phyloP scores from a whole-genome alignment of 2,797 vertebrate species.

The Xiphophorus birchmanni region DNA sequence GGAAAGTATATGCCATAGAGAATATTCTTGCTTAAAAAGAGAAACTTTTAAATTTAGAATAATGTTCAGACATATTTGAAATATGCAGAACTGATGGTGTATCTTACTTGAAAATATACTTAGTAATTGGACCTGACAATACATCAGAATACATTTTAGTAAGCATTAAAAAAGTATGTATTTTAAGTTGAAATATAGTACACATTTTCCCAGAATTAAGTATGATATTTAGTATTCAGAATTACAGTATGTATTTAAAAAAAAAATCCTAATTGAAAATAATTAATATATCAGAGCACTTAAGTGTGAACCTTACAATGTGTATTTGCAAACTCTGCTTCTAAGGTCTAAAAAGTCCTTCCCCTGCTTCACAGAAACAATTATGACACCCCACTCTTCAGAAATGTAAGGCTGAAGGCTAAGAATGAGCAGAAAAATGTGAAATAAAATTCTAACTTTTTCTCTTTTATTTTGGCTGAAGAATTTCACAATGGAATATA shows the following conservation, averaged over 20 bases:
- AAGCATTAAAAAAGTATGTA: background rate
- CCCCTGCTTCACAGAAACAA: background rate
- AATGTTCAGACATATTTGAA: background rate
- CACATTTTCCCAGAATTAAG: background rate
- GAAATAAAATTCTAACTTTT: background rate
- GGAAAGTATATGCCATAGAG: background rate
- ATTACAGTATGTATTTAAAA: background rate
- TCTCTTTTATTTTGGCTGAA: background rate
- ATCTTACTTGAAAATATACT: background rate
- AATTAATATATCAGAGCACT: background rate
- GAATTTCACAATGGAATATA: background rate
- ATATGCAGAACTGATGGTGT: background rate
- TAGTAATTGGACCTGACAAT: background rate
- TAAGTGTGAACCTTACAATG: background rate
- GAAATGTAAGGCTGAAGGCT: background rate
- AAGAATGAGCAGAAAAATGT: background rate
- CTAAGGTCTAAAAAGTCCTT: background rate
- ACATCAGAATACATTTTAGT: background rate
- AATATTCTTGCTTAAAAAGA: background rate
- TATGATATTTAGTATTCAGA: background rate
- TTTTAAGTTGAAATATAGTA: background rate
- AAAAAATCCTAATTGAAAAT: background rate
- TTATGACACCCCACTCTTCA: background rate
- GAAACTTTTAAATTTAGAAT: background rate
- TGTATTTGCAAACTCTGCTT: background rate